Base-by-base conservation (phyloP, 2,113 vertebrate genomes). In the Phyllostomus hastatus region DNA sequence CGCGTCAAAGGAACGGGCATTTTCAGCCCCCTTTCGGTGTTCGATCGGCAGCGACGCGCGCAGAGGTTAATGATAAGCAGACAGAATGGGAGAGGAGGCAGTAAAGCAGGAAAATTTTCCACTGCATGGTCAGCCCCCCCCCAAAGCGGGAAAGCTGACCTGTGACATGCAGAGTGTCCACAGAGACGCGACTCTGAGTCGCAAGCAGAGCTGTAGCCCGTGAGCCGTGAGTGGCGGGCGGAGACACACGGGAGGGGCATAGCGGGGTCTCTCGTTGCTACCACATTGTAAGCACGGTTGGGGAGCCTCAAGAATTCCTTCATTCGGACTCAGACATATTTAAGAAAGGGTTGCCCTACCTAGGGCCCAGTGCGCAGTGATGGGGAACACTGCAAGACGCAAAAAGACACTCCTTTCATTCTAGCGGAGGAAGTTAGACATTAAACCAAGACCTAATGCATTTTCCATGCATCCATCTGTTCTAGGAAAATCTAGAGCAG, bases 201-300 rank as follows among this genome's bases (percentile, higher is more conserved):
- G 17, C 20, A 50, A 1, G 5, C 59, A 79, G 90, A 26, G 28
- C 31, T 16, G 1, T 1, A 22, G 1, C 14, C 35, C 28, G 35
- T 5, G 31, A 31, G 22, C 28, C 15, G 52, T 5, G 52, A 31
- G 50, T 5, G 26, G 69, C 28, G 15, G 75, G 70, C 3, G 22
- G 73, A 7, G 10, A 7, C 15, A 3, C 15, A 0, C 7, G 2
- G 35, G n/a, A 57, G 10, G 12, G 28, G 10, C 2, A 1, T 5
- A 6, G 4, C 8, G 1, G 1, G 0, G 2, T 2, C 9, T 33
- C 75, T n/a, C n/a, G 0, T 3, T 35, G 41, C 41, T 69, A 1
- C 5, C 0, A 11, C 0, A 2, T 14, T 66, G 43, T 59, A 2
- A 19, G 14, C 33, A 8, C 35, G 16, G 5, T 2, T 8, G n/a